phyloP scores from a whole-genome alignment of 2,888 invertebrate genomes.

The Eupeodes latifasciatus region DNA sequence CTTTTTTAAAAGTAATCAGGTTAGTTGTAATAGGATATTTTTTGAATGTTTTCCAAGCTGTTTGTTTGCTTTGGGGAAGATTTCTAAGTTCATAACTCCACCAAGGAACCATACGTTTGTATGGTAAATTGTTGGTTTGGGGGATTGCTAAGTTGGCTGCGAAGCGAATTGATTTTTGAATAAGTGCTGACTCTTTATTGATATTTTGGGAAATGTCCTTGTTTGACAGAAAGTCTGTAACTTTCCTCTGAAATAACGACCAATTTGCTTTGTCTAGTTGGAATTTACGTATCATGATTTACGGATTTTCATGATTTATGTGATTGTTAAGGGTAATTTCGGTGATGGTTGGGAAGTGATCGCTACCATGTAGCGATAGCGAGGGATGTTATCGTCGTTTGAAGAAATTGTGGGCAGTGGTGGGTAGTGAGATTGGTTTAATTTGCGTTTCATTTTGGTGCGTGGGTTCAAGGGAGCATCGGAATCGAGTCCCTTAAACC shows the following conservation, averaged over 20 bases:
- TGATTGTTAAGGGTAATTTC: background rate
- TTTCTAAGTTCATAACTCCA: slow-evolving; percentile 15
- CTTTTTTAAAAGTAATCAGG: slow-evolving; percentile 16
- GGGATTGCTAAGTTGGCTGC: slow-evolving; percentile 32
- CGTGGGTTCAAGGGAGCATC: background rate
- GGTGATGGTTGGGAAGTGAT: no score
- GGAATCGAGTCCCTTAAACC: no score
- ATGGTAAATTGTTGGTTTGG: slow-evolving; percentile 11
- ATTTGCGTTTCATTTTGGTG: background rate
- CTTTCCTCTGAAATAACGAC: slow-evolving; percentile 11
- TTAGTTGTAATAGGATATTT: slow-evolving; percentile 14
- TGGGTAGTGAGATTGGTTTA: background rate
- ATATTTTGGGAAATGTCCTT: slow-evolving; percentile 12
- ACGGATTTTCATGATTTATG: background rate
- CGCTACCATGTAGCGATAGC: background rate
- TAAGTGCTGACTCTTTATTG: slow-evolving; percentile 8
- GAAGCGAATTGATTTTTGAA: slow-evolving; percentile 27
- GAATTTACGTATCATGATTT: background rate
- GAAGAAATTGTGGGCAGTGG: background rate
- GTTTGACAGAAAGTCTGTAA: slow-evolving; percentile 15
- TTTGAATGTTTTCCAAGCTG: slow-evolving; percentile 5
- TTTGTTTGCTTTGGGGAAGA: slow-evolving; percentile 30
- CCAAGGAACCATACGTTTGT: background rate
- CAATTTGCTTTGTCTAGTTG: slow-evolving; percentile 16
- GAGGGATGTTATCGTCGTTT: slow-evolving; percentile 1